Evolutionary conservation across 2,888 invertebrate species (phyloP), one percentile per base, ranked within the genome.

Genomic region (Philopedon plagiatum): DNA sequence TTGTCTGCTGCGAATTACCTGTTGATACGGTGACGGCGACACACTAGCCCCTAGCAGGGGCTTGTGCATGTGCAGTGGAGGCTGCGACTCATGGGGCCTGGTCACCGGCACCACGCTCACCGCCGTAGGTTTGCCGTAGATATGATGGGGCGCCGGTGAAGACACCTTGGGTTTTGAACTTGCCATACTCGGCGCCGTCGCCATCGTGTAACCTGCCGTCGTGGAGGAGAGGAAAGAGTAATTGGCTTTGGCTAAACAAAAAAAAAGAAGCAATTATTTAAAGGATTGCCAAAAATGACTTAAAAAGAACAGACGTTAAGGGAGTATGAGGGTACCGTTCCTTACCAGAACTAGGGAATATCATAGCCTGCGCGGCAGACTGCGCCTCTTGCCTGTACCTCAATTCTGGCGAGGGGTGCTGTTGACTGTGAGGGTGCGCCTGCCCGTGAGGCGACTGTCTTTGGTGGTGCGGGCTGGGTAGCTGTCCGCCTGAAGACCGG

Each of bases 91-190:
- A 13, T 62, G 66, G 9, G 67, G 71, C 54, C 72, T 60, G 23
- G 65, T 64, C 2, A 88, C 86, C 18, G 90, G 89, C 34, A 88
- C 88, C 5, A 89, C 89, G 41, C 89, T 86, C 74, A 87, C 88
- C 41, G 89, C 87, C 37, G 86, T 86, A 3, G 88, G 87, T 74
- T 92, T 93, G 56, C 92, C 92, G 82, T 93, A 93, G 73, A 93
- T 91, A 60, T 91, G 91, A 61, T 90, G 91, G 51, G 93, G 93
- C 66, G 93, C 93, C 0, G 93, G 93, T 81, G 92, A 92, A 79
- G 92, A 93, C 51, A 93, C 93, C 86, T 92, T 91, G 15, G 90
- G 90, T 79, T 90, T 91, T 46, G 86, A 86, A 61, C 87, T 88
- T 51, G 87, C 86, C 68, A 86, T 84, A 68, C 81, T 78, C 15